Base-by-base conservation (phyloP, 2,888 invertebrate species). In the Lasioglossum morio region DNA sequence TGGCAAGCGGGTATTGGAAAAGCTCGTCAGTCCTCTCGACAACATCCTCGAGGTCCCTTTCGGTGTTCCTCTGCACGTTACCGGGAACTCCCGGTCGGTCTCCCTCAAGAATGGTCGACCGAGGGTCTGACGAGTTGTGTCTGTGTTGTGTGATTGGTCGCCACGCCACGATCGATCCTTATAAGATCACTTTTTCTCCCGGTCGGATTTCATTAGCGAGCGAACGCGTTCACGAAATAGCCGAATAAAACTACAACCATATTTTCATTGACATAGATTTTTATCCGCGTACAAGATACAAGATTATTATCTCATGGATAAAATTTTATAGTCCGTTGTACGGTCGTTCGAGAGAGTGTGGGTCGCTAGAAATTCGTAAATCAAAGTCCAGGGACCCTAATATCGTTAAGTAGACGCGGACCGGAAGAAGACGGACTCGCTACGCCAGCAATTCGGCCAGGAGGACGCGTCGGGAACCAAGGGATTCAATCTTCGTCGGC, bases 1-100 rank as follows among this genome's bases (percentile, higher is more conserved):
- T 92, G 94, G 93, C 94, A 91, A 89, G 94, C 92, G 89, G 91
- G 87, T 87, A 92, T 87, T 93, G 94, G 92, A 92, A 92, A 93
- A 92, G 94, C 94, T 92, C 89, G 92, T 86, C 91, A 82, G 83
- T 73, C 48, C 77, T 72, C 79, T 72, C 53, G 30, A 77, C 40
- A 19, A 88, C 79, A 74, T 82, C 77, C 79, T 86, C 83, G 78
- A 43, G 77, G 75, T 86, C 81, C 80, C 73, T 72, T 66, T 81
- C 43, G 53, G 77, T 66, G 77, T 77, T 70, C 69, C 63, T 82
- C 84, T 66, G 76, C 79, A 77, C 66, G 84, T 27, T 73, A 75
- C 73, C 69, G 78, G 70, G 72, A 40, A 78, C 75, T 69, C 72
- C 72, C 79, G 77, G 76, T 77, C 79, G 74, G 60, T 69, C 74